Conservation (phyloP, 2,888 invertebrate genomes). For the Drosophila quasianomalipes region DNA sequence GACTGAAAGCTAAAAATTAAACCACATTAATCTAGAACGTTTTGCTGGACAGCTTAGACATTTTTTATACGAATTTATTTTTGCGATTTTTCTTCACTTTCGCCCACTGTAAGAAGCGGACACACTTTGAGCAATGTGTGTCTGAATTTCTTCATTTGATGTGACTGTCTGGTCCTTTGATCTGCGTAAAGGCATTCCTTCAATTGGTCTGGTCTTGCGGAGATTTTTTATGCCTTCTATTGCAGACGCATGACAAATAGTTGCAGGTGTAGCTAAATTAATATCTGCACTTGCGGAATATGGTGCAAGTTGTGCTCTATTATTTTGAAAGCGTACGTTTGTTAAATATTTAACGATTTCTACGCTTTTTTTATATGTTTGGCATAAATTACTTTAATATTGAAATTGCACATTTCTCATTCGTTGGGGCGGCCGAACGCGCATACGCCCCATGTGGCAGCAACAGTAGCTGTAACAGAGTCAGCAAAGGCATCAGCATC, state of each 20-base stretch:
- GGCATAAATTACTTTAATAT: constrained; percentile 71
- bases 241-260: constrained; percentile 29
- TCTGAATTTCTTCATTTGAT: constrained; percentile 55
- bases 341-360: constrained; percentile 53
- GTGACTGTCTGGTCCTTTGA: constrained; percentile 66
- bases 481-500: constrained; percentile 26
- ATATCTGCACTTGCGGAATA: constrained; percentile 10
- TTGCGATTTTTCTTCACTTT: background rate
- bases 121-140: constrained; percentile 36
- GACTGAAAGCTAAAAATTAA: background rate
- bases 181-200: constrained; percentile 42
- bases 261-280: constrained; percentile 6
- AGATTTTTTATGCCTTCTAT: constrained; percentile 43
- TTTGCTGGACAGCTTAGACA: background rate
- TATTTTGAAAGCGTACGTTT: constrained; percentile 4
- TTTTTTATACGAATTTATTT: background rate
- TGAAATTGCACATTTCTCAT: constrained; percentile 69
- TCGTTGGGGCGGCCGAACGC: constrained; percentile 38
- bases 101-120: constrained; percentile 41
- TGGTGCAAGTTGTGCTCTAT: background rate
- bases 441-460: constrained; percentile 76
- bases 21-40: background rate
- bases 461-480: constrained; percentile 3
- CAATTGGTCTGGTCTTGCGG: constrained; percentile 22
- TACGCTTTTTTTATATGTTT: constrained; percentile 36